These are phyloP conservation scores for Danio choprae DNA, from an alignment of 2,797 vertebrate species.

Conservation along the genomic window DNA sequence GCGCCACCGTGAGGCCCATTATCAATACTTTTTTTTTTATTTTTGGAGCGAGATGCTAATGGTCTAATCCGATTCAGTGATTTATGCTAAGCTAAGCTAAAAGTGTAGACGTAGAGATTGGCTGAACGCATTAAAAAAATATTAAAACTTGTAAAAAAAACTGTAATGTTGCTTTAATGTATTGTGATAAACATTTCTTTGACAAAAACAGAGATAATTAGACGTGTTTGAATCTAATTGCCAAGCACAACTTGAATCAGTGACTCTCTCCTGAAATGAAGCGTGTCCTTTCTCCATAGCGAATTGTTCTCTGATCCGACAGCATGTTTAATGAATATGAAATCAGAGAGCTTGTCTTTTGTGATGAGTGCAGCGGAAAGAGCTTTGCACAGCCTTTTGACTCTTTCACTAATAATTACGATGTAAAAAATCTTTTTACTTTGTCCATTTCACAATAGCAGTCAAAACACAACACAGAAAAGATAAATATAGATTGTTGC, in stretches of 20 bases:
- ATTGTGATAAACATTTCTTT: background rate
- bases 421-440: background rate
- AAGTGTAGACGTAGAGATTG: too few species aligned
- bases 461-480: background rate
- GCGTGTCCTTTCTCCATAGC: background rate
- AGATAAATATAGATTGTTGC: background rate
- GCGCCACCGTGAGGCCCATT: too few species aligned
- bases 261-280: background rate
- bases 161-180: background rate
- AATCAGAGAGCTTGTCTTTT: slow-evolving; percentile 19
- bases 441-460: background rate
- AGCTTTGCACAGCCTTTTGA: background rate
- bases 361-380: slow-evolving; percentile 30
- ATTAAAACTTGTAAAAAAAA: too few species aligned
- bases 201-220: background rate
- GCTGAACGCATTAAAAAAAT: too few species aligned
- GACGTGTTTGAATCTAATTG: background rate
- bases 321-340: slow-evolving; percentile 18
- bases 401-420: background rate
- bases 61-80: too few species aligned
- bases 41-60: too few species aligned
- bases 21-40: too few species aligned
- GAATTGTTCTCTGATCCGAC: slow-evolving; percentile 64
- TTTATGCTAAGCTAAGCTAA: too few species aligned
- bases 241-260: background rate